Evolutionary conservation across 2,113 vertebrate species (phyloP), one percentile per base, ranked within the genome.

Genomic region (Takifugu bimaculatus): DNA sequence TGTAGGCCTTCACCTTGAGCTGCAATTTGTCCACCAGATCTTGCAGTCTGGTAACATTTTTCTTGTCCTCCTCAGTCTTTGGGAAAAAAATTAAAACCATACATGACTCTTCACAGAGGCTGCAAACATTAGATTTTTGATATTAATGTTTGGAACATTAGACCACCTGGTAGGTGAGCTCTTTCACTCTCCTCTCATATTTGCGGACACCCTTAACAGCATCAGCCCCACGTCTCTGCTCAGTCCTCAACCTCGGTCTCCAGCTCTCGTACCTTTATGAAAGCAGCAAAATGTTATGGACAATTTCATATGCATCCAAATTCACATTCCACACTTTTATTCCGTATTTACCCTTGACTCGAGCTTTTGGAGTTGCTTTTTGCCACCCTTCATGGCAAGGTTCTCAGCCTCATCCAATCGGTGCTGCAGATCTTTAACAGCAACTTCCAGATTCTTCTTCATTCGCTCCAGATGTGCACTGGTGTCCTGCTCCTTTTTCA

Each of bases 301-400:
- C 44, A 47, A 14, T 47, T 14, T 47, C 5, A 13, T 12, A 3
- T 5, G 12, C 45, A 4, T 47, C 45, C 13, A 6, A 47, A 11
- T 35, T 35, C 45, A n/a, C n/a, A 45, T 15, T 45, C 12, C 44
- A 45, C 12, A 47, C 13, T 3, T 13, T 47, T n/a, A 6, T 4
- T 35, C 4, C 4, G 2, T 35, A 6, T 4, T 47, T 87, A 94
- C 93, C 83, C 91, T 89, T 26, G 84, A 59, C 65, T 94, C 92
- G 85, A 94, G 87, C 77, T 94, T 94, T 87, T 92, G 92, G 77
- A 92, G 85, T 77, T 92, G 92, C 79, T 94, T 93, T 89, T 93
- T 94, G 68, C 92, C 93, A 0, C 92, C 93, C 84, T 93, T 93
- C 83, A 94, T 85, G 3, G 92, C 45, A 12, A 47, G 45, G 45